Evolutionary conservation across 2,113 vertebrate species (phyloP), one percentile per base, ranked within the genome.

Genomic region (Ovis aries): DNA sequence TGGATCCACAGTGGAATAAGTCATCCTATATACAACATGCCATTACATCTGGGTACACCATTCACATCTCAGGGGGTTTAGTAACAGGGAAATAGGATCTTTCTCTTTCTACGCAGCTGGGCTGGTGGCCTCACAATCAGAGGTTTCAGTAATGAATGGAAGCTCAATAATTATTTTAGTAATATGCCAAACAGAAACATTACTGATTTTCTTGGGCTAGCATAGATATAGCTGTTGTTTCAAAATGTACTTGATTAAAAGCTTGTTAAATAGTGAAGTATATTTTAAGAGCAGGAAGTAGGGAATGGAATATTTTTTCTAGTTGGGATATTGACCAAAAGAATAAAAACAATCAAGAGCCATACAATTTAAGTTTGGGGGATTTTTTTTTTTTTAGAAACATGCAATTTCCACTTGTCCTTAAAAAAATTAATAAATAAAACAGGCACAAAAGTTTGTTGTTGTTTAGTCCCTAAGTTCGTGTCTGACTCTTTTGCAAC

Each of bases 161-260:
- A 92, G 11, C 21, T 95, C 71, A 92, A 57, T 83, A 95, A 95
- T 80, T 62, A 90, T 96, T 92, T 96, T 93, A 93, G 27, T 94
- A 91, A 88, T 57, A 85, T 82, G n/a, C 33, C 50, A 92, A 96
- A 78, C 13, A 90, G 57, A 94, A 94, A 62, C 25, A 83, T 81
- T 87, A 92, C 62, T 78, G 62, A 62, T 96, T 92, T 94, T 84
- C 78, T 74, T 92, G 90, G 19, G 9, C 59, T 92, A 87, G 3
- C 40, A 77, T 67, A 89, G 29, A 57, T 71, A 57, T 21, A 7
- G 33, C 25, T 95, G 5, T 93, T 83, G 48, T 84, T 93, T 86
- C 77, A 85, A 98, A 93, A 82, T 88, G 1, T 90, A 71, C 74
- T 86, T 94, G 74, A 15, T 85, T 95, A 86, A 95, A 95, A 92